Evolutionary conservation across 2,797 vertebrate species (phyloP).

Genomic region (Amniataba percoides): DNA sequence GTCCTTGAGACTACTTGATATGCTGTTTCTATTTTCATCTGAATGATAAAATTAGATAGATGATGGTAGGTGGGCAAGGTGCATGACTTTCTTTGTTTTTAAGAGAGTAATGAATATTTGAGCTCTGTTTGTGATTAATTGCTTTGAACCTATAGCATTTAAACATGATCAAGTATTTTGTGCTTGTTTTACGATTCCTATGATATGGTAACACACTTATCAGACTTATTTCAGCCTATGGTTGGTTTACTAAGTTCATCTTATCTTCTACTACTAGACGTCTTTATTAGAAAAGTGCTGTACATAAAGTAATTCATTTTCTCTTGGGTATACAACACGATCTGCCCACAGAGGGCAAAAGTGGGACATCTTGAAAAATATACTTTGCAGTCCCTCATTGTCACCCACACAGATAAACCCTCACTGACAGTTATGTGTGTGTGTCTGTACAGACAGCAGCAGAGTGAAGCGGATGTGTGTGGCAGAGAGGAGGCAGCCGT

Average conservation of each 20-base stretch:
- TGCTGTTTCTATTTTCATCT: slow-evolving; percentile 13
- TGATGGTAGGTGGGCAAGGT: not conserved
- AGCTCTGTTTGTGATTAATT: slow-evolving; percentile 7
- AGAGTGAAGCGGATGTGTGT: slow-evolving; percentile 89
- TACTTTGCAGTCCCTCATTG: slow-evolving; percentile 19
- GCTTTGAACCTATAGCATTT: not conserved
- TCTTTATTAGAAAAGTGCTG: slow-evolving; percentile 4
- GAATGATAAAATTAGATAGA: slow-evolving; percentile 2
- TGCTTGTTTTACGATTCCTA: not conserved
- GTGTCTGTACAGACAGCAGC: slow-evolving; percentile 78
- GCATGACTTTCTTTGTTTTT: not conserved
- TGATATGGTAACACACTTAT: not conserved
- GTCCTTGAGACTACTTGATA: slow-evolving; percentile 1
- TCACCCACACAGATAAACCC: slow-evolving; percentile 18
- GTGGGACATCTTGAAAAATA: slow-evolving; percentile 20
- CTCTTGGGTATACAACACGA: slow-evolving; percentile 17
- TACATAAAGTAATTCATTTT: slow-evolving; percentile 8
- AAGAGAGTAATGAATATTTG: not conserved
- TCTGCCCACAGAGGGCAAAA: slow-evolving; percentile 12
- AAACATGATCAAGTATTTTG: slow-evolving; percentile 1
- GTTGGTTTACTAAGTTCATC: slow-evolving; percentile 11
- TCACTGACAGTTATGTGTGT: slow-evolving; percentile 36
- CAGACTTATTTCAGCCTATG: slow-evolving; percentile 2
- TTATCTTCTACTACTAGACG: not conserved
- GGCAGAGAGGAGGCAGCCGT: slow-evolving; percentile 85